phyloP scores from a whole-genome alignment of 2,113 vertebrate genomes.

The Microcebus jonahi region DNA sequence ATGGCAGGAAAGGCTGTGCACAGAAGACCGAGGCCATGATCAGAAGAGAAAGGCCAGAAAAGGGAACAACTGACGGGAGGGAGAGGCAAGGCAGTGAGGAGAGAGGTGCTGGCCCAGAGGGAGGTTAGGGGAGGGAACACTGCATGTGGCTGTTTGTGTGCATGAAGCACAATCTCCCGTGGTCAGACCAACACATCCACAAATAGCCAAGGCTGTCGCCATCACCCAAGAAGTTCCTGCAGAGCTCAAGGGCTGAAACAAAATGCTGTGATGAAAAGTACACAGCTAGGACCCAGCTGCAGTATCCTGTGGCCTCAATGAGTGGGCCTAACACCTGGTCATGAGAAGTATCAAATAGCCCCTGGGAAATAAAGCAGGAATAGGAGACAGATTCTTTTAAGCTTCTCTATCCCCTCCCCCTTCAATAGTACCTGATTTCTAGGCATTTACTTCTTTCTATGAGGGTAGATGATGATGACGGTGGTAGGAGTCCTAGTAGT shows the following conservation, averaged over 20 bases:
- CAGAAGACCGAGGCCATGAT: neutral
- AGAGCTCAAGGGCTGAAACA: no score
- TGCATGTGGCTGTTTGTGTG: neutral
- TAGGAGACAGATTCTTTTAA: neutral
- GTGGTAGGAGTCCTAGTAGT: neutral
- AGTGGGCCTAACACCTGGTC: neutral
- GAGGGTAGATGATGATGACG: neutral
- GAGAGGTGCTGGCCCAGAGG: neutral
- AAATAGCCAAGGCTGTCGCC: fast-evolving
- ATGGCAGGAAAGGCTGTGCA: no score
- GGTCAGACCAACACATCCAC: neutral
- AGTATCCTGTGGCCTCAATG: neutral
- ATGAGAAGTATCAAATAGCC: neutral
- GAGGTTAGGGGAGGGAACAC: neutral
- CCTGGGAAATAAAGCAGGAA: no score
- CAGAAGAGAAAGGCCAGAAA: neutral
- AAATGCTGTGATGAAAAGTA: neutral
- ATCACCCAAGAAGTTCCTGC: neutral
- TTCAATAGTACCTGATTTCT: neutral
- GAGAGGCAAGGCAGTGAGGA: neutral
- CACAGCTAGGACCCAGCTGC: fast-evolving
- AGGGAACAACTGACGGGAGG: fast-evolving
- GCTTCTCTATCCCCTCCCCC: neutral
- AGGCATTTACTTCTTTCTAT: neutral
- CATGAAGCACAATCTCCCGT: neutral